Percentiles rank a stretch among this genome's conserved stretches.
Conservation (phyloP, 2,797 vertebrate genomes). For the Eurystomus glaucurus region DNA sequence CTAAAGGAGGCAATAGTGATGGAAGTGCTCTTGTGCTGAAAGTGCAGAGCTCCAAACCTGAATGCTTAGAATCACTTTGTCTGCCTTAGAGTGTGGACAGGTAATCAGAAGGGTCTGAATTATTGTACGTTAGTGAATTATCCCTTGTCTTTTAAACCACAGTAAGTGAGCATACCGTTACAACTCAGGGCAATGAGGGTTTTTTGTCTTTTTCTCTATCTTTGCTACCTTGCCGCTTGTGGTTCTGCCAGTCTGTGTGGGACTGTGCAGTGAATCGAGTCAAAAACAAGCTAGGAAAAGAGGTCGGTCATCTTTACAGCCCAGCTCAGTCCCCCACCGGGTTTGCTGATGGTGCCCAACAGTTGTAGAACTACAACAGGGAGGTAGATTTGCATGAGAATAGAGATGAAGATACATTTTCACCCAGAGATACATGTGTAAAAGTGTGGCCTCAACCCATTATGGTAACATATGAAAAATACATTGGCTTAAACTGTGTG, state of each 20-base stretch:
- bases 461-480: neutral
- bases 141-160: neutral
- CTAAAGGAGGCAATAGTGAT: neutral
- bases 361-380: neutral
- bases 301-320: neutral
- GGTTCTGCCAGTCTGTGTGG: neutral
- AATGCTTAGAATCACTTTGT: neutral
- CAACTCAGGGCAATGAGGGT: rapidly evolving
- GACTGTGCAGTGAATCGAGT: neutral
- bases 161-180: neutral
- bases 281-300: neutral
- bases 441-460: neutral
- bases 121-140: neutral
- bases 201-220: neutral
- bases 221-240: neutral
- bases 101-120: neutral
- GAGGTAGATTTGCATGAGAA: neutral
- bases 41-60: neutral
- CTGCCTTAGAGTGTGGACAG: neutral
- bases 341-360: neutral
- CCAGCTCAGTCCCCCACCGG: neutral
- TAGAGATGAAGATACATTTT: neutral
- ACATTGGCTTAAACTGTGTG: neutral
- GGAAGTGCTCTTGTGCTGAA: neutral
- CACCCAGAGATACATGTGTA: neutral